Evolutionary conservation across 2,113 vertebrate species (phyloP), one percentile per base, ranked within the genome.

Genomic region (Sciurus niger): DNA sequence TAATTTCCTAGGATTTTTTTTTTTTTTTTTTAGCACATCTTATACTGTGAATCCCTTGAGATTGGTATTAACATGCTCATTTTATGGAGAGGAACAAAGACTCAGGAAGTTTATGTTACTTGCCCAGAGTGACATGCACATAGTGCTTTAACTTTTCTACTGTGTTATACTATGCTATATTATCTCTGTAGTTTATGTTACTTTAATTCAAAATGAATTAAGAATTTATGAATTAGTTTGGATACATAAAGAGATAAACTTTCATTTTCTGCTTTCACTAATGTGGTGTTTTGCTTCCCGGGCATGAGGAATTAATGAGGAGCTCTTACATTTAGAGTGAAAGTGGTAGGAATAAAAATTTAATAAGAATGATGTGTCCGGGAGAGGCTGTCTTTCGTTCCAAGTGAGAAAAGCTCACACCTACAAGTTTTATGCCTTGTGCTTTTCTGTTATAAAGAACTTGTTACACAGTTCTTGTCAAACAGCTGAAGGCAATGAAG

Each of bases 121-220:
- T 95, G n/a, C 32, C 82, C 10, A 32, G 82, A 34, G 43, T 58
- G 60, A 88, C 30, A 87, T 10, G 43, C 53, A 93, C 20, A 11
- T 10, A 55, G 13, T 74, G 24, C 34, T 96, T 85, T 84, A 53
- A 51, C 37, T 82, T 63, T 92, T 28, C 68, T 90, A n/a, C 51
- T 67, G 18, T 72, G 37, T n/a, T 86, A 24, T 74, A 74, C 11
- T 73, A 0, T 78, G 5, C 25, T 93, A 0, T 86, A 67, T 86
- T 84, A 58, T 74, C 60, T 85, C 22, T 88, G 67, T 93, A 79
- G 34, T 28, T 83, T 88, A 25, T 73, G 93, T 73, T 94, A 80
- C 92, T 92, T 92, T 90, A 78, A 82, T 82, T 95, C 72, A 92
- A 96, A 90, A 53, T 78, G 30, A 95, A 97, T 95, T 96, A 70